Base-by-base conservation (phyloP, 2,888 invertebrate genomes). In the Plagodis dolabraria region DNA sequence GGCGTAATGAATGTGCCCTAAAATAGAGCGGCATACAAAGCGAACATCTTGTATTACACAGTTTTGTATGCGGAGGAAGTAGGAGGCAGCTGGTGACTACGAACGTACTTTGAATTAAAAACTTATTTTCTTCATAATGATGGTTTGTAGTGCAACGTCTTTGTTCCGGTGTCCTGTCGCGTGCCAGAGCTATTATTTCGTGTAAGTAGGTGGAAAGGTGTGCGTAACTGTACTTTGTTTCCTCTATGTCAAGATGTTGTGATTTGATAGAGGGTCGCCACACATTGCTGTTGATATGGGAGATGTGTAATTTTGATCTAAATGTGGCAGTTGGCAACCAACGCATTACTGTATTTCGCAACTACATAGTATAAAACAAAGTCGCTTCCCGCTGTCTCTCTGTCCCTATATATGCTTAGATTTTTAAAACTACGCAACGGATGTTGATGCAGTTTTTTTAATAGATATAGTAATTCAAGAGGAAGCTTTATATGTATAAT, bases 201-300 rank as follows among this genome's bases (percentile, higher is more conserved):
- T 72, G 69, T 86, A 89, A 89, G 90, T 87, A 85, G 90, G 87
- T 85, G 89, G 85, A 90, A 92, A 92, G 91, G 92, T 92, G 92
- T 87, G 86, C 83, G 77, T 79, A 82, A 82, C 79, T 77, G 80
- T 87, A 85, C 86, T 81, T 85, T 82, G 83, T 40, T 52, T 49
- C 40, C 11, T 50, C 82, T 75, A 78, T 82, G 80, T 85, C 86
- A 89, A 91, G 89, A 90, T 89, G 87, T 87, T 87, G 80, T 81
- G 82, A 78, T 83, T 85, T 82, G 83, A 82, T 77, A 74, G 75
- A 73, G 49, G 46, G 49, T 53, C 43, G 50, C 35, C 48, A 57
- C 71, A 68, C 63, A 72, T 22, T 69, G 66, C 62, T 61, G 56
- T 45, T 63, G 64, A 34, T 65, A 66, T 52, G 35, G 47, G 69